Evolutionary conservation across 2,113 vertebrate species (phyloP), one percentile per base, ranked within the genome.

Genomic region (Corapipo altera): DNA sequence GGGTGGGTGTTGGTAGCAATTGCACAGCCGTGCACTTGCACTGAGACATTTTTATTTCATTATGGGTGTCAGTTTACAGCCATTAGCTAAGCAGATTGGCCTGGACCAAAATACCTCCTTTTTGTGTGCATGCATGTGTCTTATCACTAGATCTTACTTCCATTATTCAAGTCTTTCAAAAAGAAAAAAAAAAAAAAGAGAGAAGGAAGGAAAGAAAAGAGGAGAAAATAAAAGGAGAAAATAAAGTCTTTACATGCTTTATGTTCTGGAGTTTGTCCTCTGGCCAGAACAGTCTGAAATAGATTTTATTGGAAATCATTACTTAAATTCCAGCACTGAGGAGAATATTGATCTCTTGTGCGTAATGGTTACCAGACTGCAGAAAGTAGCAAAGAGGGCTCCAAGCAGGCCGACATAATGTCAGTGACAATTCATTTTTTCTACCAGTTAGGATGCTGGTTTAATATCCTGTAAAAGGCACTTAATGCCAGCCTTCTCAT

Each of bases 271-370:
- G 95, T 86, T 98, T 97, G 97, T 98, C 97, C 91, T 97, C 85
- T 52, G 93, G 88, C 80, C 96, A 88, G 93, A 98, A 95, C 66
- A 85, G 96, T 91, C 95, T 97, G 90, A 98, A 98, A 98, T 93
- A 96, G 87, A 78, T 97, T 98, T 98, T 98, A 98, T 98, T 98
- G 97, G 98, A 98, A 98, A 98, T 98, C 97, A 96, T 98, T 98
- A 97, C 98, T 97, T 98, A 97, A 98, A 98, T 97, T 97, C 97
- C 96, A 97, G 96, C 52, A 33, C 89, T 33, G 95, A 92, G 93
- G 86, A 95, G 87, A 96, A 91, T 97, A 98, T 98, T 97, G 97
- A 98, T 98, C 97, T 97, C 93, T 91, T 71, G 52, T 51, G 85
- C 19, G 1, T 98, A 98, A 98, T 98, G 89, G 97, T 97, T 98